Conservation (phyloP, 2,888 invertebrate species). For the Calliscelio sp. region DNA sequence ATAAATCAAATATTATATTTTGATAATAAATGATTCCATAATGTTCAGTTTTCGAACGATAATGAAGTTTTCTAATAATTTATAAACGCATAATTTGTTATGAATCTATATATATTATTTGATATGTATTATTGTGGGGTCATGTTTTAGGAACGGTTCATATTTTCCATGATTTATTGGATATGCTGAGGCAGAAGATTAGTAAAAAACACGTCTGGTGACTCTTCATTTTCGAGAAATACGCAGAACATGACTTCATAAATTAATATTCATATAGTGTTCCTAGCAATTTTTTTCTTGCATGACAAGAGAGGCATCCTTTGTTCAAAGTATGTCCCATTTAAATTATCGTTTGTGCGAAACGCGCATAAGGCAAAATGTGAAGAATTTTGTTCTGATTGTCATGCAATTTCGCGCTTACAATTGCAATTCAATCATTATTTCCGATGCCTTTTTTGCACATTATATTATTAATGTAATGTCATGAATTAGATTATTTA, state of each 20-base stretch:
- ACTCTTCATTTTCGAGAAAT: conserved; percentile 72
- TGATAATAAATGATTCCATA: too few relatives aligned
- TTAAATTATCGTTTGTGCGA: conserved; percentile 69
- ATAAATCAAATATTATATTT: too few relatives aligned
- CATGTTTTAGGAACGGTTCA: conserved; percentile 42
- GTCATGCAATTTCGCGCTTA: conserved; percentile 49
- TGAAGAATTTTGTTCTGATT: conserved; percentile 51
- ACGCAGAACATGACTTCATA: conserved; percentile 71
- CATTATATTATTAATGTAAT: too few relatives aligned
- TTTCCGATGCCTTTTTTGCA: too few relatives aligned
- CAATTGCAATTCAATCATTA: conserved; percentile 63
- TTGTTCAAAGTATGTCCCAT: conserved; percentile 71
- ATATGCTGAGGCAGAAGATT: conserved; percentile 62
- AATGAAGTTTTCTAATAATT: too few relatives aligned
- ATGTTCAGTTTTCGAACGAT: too few relatives aligned
- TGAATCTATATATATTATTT: too few relatives aligned
- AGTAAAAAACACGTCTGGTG: conserved; percentile 68
- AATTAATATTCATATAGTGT: conserved; percentile 76
- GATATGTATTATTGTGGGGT: too few relatives aligned
- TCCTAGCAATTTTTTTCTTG: conserved; percentile 73
- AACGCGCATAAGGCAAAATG: conserved; percentile 47
- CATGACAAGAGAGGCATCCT: conserved; percentile 69
- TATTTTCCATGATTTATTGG: conserved; percentile 60
- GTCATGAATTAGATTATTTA: too few relatives aligned
- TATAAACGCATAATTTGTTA: too few relatives aligned